phyloP scores from a whole-genome alignment of 2,113 vertebrate genomes.

The Prolemur simus region DNA sequence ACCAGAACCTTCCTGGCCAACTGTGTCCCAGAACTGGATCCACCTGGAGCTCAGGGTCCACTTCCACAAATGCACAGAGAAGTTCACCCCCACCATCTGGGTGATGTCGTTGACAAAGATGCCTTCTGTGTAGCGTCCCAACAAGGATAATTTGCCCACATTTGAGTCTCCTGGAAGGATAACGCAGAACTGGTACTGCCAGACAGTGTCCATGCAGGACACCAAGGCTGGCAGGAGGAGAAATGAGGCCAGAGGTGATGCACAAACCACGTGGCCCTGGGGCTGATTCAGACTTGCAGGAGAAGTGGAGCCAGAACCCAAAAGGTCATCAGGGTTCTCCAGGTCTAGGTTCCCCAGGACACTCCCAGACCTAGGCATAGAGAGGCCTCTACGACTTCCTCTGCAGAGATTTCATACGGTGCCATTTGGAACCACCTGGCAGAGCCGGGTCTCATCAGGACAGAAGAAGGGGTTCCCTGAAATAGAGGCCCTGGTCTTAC shows the following conservation, averaged over 20 bases:
- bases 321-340: neutral
- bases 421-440: neutral
- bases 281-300: neutral
- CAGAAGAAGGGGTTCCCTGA: neutral
- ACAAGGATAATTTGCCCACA: constrained; percentile 91
- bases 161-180: constrained; percentile 92
- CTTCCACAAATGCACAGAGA: constrained; percentile 91
- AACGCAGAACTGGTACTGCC: constrained; percentile 93
- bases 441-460: neutral
- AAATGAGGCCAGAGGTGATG: neutral
- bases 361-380: neutral
- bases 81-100: constrained; percentile 91
- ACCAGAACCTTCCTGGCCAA: constrained; percentile 94
- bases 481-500: neutral
- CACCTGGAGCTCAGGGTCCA: constrained; percentile 84
- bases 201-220: constrained; percentile 85
- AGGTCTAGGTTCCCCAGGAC: neutral
- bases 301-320: neutral
- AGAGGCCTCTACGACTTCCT: neutral
- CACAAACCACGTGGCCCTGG: neutral
- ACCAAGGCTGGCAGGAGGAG: neutral
- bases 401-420: neutral
- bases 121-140: constrained; percentile 89
- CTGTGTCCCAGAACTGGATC: constrained; percentile 95
- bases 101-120: constrained; percentile 85